A percentile compares a stretch with the other conserved stretches of the same genome.
These are phyloP conservation scores for Folsomia manolachei DNA, from an alignment of 2,888 invertebrate genomes.

Conservation along the genomic window DNA sequence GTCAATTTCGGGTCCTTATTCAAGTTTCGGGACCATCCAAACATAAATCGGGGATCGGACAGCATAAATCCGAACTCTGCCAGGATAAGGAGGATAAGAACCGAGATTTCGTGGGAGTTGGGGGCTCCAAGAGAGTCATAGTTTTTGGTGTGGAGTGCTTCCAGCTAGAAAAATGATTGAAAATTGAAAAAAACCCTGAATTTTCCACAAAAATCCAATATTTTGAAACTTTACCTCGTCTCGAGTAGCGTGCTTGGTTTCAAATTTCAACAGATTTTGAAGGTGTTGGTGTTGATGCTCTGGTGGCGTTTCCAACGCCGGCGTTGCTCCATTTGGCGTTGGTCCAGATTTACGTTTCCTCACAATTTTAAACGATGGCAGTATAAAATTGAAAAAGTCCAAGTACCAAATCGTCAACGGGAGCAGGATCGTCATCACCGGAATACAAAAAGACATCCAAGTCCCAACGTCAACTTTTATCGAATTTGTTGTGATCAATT, in stretches of 20 bases:
- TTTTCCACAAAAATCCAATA: too few relatives aligned
- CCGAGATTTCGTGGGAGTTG: not conserved
- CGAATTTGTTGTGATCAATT: not conserved
- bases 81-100: not conserved
- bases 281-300: too few relatives aligned
- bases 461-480: constrained; percentile 7
- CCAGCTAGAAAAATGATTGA: constrained; percentile 8
- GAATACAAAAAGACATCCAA: constrained; percentile 22
- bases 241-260: too few relatives aligned
- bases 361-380: too few relatives aligned
- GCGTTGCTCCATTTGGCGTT: too few relatives aligned
- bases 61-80: not conserved
- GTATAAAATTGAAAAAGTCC: not conserved
- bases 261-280: too few relatives aligned
- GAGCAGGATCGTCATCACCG: constrained; percentile 15
- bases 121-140: not conserved
- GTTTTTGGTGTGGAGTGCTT: not conserved
- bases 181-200: too few relatives aligned
- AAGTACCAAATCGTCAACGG: not conserved
- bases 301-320: too few relatives aligned
- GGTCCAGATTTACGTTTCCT: too few relatives aligned
- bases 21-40: not conserved
- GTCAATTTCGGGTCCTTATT: not conserved
- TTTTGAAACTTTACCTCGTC: too few relatives aligned
- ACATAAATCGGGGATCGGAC: not conserved